Conservation (phyloP, 2,888 invertebrate genomes). For the Spicauda simplicius region DNA sequence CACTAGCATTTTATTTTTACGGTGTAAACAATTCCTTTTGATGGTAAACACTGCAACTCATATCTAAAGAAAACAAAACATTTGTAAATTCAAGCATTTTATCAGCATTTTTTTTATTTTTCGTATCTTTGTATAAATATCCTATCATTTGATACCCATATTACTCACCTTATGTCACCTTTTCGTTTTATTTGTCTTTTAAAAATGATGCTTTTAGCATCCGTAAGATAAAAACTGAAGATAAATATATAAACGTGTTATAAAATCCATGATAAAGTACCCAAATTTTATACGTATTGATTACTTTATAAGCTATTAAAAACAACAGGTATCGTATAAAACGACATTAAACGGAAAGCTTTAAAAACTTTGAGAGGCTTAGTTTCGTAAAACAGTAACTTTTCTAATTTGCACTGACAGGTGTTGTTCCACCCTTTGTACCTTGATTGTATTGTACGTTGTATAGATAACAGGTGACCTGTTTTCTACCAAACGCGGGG, state of each 20-base stretch:
- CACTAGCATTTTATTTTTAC: not conserved
- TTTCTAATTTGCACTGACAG: slow-evolving; percentile 12
- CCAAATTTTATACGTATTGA: not conserved
- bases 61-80: not conserved
- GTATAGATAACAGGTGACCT: slow-evolving; percentile 13
- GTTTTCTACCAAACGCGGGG: slow-evolving; percentile 5
- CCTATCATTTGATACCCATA: no score
- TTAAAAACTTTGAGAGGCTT: not conserved
- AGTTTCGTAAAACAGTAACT: slow-evolving; percentile 17
- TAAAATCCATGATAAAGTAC: no score
- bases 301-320: not conserved
- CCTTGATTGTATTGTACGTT: not conserved
- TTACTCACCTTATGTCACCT: no score
- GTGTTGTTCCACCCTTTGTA: not conserved
- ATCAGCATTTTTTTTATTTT: no score
- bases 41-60: not conserved
- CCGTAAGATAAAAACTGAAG: no score
- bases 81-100: no score
- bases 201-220: no score
- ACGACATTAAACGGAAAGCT: not conserved
- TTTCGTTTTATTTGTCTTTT: no score
- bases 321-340: not conserved
- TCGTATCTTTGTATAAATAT: no score
- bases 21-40: not conserved
- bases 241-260: no score